These are phyloP conservation scores for Myrmecophaga tridactyla DNA, from an alignment of 2,113 vertebrate species.

Conservation along the genomic window DNA sequence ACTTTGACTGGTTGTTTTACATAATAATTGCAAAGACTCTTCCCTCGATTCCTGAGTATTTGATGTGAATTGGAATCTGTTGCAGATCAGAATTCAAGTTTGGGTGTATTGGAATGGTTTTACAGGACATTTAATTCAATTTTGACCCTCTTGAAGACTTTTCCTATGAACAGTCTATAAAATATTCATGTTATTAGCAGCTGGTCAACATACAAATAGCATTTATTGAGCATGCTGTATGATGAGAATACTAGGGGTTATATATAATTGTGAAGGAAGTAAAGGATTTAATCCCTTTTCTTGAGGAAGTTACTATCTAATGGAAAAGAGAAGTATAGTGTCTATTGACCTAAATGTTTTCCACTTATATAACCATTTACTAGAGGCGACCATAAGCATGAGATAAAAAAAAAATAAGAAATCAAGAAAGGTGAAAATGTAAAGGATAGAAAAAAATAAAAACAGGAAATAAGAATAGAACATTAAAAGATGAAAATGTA, in stretches of 20 bases:
- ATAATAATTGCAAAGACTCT: not conserved
- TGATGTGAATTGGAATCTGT: constrained; percentile 19
- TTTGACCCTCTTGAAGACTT: not conserved
- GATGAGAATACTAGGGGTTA: not conserved
- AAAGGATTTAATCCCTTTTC: not conserved
- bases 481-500: not conserved
- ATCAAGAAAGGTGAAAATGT: not conserved
- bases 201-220: not conserved
- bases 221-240: not conserved
- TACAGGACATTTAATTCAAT: not conserved
- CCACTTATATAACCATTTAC: not conserved
- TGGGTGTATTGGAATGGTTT: constrained; percentile 9
- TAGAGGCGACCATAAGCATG: not conserved
- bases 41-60: not conserved
- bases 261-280: not conserved
- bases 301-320: not conserved
- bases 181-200: not conserved
- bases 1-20: not conserved
- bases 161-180: constrained; percentile 9
- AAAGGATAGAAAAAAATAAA: not conserved
- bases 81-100: not conserved
- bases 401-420: not conserved
- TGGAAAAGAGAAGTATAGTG: not conserved
- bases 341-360: not conserved
- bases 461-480: too few relatives aligned